Evolutionary conservation across 2,888 invertebrate species (phyloP).

Genomic region (Danaus chrysippus): DNA sequence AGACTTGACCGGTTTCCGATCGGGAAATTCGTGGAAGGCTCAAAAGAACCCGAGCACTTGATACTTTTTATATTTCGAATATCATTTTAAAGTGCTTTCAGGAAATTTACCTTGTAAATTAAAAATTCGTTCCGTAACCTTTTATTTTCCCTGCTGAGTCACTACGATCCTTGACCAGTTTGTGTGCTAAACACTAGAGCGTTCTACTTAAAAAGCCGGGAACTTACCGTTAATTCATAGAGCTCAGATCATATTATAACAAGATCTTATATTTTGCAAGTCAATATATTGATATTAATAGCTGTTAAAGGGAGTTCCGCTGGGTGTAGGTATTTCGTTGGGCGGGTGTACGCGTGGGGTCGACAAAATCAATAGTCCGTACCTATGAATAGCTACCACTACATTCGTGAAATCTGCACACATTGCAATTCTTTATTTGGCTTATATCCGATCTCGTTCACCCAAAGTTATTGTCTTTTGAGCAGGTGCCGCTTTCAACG

Average conservation of each 20-base stretch:
- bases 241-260: background rate
- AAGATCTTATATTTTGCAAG: constrained; percentile 37
- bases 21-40: constrained; percentile 68
- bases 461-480: constrained; percentile 53
- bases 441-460: constrained; percentile 53
- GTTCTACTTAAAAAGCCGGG: background rate
- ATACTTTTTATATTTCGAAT: constrained; percentile 28
- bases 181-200: background rate
- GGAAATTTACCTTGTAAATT: constrained; percentile 37
- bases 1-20: constrained; percentile 58
- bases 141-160: background rate
- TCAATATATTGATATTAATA: constrained; percentile 66
- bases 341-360: constrained; percentile 58
- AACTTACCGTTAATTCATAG: background rate
- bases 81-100: constrained; percentile 33
- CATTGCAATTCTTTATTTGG: constrained; percentile 68
- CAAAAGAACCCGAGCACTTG: constrained; percentile 29
- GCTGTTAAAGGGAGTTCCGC: constrained; percentile 55
- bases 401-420: constrained; percentile 66
- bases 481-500: constrained; percentile 57
- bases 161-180: no score
- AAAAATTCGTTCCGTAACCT: constrained; percentile 13
- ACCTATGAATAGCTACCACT: constrained; percentile 66
- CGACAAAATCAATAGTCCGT: constrained; percentile 77
- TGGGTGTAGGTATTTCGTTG: constrained; percentile 41